Conservation (phyloP, 2,888 invertebrate genomes). For the Blera fallax region DNA sequence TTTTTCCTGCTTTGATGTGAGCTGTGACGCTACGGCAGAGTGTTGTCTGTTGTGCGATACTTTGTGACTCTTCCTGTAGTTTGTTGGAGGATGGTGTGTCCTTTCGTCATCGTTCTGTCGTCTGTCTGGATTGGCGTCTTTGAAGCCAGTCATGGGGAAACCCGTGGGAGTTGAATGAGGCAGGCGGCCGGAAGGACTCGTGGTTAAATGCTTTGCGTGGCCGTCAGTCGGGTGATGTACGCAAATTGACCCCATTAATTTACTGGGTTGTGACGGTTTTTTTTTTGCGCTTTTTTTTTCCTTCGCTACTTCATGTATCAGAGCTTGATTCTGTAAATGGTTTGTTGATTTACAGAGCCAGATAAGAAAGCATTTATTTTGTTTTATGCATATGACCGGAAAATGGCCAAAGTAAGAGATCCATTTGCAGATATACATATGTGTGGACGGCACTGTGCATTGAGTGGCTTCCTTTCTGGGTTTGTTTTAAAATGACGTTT, state of each 20-base stretch:
- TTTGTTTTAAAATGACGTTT: neutral
- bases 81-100: neutral
- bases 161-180: slow-evolving; percentile 49
- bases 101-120: slow-evolving; percentile 23
- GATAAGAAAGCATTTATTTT: slow-evolving; percentile 69
- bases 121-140: slow-evolving; percentile 67
- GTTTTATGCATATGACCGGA: slow-evolving; percentile 69
- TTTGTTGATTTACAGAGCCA: slow-evolving; percentile 69
- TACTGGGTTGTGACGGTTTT: slow-evolving; percentile 54
- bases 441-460: neutral
- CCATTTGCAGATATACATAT: no score
- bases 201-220: slow-evolving; percentile 52
- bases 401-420: slow-evolving; percentile 43
- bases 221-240: slow-evolving; percentile 63
- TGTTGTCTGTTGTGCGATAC: slow-evolving; percentile 33
- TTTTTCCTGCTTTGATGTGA: slow-evolving; percentile 66
- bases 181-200: neutral
- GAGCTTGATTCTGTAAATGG: slow-evolving; percentile 66
- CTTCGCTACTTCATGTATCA: neutral
- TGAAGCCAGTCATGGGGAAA: slow-evolving; percentile 38
- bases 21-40: slow-evolving; percentile 28
- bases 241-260: slow-evolving; percentile 79
- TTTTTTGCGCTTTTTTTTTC: slow-evolving; percentile 14
- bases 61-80: slow-evolving; percentile 21
- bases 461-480: neutral